Evolutionary conservation across 2,797 vertebrate species (phyloP), one percentile per base, ranked within the genome.

Genomic region (Bryconaethiops microstoma): DNA sequence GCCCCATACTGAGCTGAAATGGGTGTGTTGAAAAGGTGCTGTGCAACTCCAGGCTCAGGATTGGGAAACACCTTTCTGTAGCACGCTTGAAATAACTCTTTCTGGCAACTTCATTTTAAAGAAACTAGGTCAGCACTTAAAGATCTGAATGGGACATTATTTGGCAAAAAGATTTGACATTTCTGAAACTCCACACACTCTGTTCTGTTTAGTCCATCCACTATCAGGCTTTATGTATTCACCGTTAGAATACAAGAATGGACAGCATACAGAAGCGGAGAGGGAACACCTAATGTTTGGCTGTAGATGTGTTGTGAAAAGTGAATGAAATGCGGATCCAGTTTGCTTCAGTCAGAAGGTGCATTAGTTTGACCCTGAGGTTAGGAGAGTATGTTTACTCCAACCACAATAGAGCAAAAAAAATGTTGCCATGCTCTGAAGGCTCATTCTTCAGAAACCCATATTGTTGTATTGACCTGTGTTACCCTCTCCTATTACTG

Each of bases 291-390:
- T 19, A 7, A 25, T 69, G 70, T 74, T 71, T 50, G n/a, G 55
- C 60, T 52, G 52, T 70, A 67, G 73, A 63, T 83, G 73, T 68
- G 55, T 76, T 80, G 65, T 52, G 39, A 75, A 75, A 76, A 60
- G 74, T 48, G 71, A 83, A 83, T 76, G 16, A 80, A 80, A 83
- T 55, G 65, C 52, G 3, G 50, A 80, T 83, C 67, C 69, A 67
- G 60, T 83, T 60, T 77, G 76, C 65, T 42, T 42, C 3, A 9
- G 68, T 74, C 74, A 63, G 72, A 83, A 77, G 59, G 42, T 67
- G 45, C 70, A 77, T 70, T 5, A 19, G 21, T 78, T 79, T 79
- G 77, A 79, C 73, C 65, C 77, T 70, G 21, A 69, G 76, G 29
- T 35, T 63, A 63, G 60, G 73, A 74, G 9, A 25, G 62, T 67